Base-by-base conservation (phyloP, 2,888 invertebrate species). In the Conchocele bisecta region DNA sequence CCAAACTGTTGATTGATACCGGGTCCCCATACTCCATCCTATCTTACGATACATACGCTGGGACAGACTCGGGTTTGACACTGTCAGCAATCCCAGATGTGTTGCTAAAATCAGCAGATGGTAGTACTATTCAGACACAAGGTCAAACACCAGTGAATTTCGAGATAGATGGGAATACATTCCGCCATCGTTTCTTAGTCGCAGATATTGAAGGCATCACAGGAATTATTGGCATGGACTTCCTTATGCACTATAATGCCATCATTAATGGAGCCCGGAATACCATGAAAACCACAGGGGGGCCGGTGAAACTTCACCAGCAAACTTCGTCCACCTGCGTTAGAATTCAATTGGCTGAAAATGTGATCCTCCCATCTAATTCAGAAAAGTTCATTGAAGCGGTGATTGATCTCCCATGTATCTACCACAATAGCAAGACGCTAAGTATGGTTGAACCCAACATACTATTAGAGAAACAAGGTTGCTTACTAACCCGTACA, bases 181-280 rank as follows among this genome's bases (percentile, higher is more conserved):
- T 41, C 3, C 7, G 6, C 5, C 56, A 56, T n/a, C 5, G 9
- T 9, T 56, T 56, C n/a, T 17, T 24, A 6, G 28, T 56, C 2
- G 42, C 41, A 13, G 29, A 56, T 3, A 26, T 41, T 3, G 26
- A 29, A 41, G 56, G 33, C 9, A 26, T 20, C 4, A 6, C 29
- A 6, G 56, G 56, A 11, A 56, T 56, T 15, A 11, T 56, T 28
- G 56, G 56, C 2, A 26, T 28, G 28, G 56, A 56, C 20, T 56
- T 56, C 26, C 29, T 31, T 37, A 13, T 15, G 7, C 26, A 20
- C 28, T 41, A 56, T 29, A 37, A 56, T 56, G 56, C 41, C 26
- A 31, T n/a, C 7, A 41, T 56, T 3, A 56, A 56, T 26, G 22
- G 26, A 26, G 17, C 39, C 29, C 22, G 28, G 29, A 35, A 56